phyloP scores from a whole-genome alignment of 2,888 invertebrate species.

The Chymomyza amoena region DNA sequence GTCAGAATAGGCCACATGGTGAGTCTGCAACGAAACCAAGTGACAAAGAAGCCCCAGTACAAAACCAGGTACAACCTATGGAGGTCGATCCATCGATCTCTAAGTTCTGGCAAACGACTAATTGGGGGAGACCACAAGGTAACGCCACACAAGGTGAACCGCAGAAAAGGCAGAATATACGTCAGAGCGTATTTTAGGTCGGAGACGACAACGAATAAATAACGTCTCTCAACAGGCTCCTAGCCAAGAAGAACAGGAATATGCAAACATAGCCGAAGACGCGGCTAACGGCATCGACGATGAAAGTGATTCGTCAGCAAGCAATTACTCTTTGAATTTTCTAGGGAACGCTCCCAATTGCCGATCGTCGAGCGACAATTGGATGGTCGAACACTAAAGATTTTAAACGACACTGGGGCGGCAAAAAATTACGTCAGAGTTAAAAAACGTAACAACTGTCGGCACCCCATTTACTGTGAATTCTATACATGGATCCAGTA shows the following conservation, averaged over 20 bases:
- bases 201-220: constrained; percentile 2
- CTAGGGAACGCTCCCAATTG: constrained; percentile 1
- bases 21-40: too few species aligned
- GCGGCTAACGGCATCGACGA: constrained; percentile 3
- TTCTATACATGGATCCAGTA: too few species aligned
- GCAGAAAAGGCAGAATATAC: constrained; percentile 1
- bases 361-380: not conserved
- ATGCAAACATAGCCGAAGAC: constrained; percentile 11
- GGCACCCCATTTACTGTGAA: too few species aligned
- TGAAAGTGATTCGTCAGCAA: constrained; percentile 10
- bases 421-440: not conserved
- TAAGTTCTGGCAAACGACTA: not conserved
- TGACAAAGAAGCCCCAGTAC: too few species aligned
- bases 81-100: too few species aligned
- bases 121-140: too few species aligned
- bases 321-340: constrained; percentile 13
- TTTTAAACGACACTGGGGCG: constrained; percentile 1
- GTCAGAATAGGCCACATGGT: too few species aligned
- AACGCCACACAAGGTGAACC: too few species aligned
- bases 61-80: too few species aligned
- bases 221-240: not conserved
- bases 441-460: not conserved
- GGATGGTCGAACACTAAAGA: not conserved
- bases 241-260: not conserved
- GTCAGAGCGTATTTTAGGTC: not conserved